Conservation (phyloP, 2,113 vertebrate genomes). For the Clarias batrachus region DNA sequence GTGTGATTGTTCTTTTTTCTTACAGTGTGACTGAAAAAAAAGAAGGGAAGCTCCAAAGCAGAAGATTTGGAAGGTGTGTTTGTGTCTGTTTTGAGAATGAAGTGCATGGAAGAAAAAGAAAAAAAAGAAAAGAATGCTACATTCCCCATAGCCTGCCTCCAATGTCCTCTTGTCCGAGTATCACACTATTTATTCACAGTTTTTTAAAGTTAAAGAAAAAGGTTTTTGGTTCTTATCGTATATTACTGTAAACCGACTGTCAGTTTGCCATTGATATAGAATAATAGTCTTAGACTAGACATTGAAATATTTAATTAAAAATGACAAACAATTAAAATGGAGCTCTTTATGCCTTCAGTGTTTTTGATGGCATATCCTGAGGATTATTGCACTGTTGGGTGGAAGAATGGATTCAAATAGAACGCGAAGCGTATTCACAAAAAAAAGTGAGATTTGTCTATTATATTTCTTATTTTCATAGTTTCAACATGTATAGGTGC, state of each 20-base stretch:
- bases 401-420: neutral
- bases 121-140: neutral
- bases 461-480: neutral
- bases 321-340: neutral
- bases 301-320: neutral
- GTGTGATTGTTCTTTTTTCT: neutral
- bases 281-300: neutral
- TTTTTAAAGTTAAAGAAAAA: neutral
- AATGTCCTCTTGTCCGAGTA: neutral
- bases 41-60: too few species aligned
- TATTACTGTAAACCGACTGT: neutral
- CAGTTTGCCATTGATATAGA: neutral
- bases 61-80: neutral
- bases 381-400: neutral
- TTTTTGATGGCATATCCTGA: neutral
- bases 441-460: neutral
- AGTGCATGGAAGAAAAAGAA: neutral
- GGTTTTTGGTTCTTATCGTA: neutral
- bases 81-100: neutral
- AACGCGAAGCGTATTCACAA: neutral
- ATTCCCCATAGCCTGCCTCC: neutral
- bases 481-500: constrained; percentile 17
- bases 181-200: neutral
- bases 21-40: too few species aligned
- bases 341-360: neutral